phyloP scores from a whole-genome alignment of 2,113 vertebrate genomes.

The Pavo muticus region DNA sequence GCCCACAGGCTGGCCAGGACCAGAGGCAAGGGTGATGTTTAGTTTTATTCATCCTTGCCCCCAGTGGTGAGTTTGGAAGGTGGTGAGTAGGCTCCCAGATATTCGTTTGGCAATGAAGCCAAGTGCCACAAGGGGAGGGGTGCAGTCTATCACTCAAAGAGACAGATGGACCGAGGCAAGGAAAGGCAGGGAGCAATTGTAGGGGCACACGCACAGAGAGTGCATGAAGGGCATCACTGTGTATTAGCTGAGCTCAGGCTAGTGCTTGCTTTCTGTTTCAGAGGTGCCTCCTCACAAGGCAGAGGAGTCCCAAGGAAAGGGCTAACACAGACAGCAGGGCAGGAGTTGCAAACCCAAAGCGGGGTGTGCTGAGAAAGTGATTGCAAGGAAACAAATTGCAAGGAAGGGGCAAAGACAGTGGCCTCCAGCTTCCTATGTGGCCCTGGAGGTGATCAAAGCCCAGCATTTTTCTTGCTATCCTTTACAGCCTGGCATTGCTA shows the following conservation, averaged over 20 bases:
- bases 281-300: background rate
- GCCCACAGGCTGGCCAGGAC: background rate
- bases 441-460: background rate
- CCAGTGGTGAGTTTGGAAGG: background rate
- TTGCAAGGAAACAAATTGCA: background rate
- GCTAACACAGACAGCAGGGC: background rate
- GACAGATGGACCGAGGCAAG: background rate
- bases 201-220: background rate
- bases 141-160: background rate
- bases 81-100: background rate
- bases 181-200: background rate
- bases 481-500: background rate
- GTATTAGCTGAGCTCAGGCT: background rate
- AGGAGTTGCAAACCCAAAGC: background rate
- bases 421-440: background rate
- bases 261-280: background rate
- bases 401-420: background rate
- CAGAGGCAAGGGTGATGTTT: background rate
- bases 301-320: background rate
- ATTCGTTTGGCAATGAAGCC: background rate
- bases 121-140: background rate
- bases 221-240: rapidly evolving
- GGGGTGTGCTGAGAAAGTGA: background rate
- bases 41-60: background rate
- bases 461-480: background rate